Evolutionary conservation across 2,888 invertebrate species (phyloP).

Genomic region (Ophion slaviceki): DNA sequence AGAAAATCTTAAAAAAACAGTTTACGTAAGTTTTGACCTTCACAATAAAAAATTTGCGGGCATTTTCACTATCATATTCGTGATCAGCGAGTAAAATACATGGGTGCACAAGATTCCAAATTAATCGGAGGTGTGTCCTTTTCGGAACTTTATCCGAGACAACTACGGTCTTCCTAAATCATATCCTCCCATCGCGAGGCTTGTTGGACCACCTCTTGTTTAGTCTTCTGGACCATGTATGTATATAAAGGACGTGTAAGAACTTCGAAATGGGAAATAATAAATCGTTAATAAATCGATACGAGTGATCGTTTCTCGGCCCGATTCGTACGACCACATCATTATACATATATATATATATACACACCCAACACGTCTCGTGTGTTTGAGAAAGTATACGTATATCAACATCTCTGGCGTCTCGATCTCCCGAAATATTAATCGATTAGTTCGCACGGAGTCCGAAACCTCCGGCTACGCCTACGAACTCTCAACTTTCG

Average conservation of each 20-base stretch:
- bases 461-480: constrained; percentile 47
- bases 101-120: no score
- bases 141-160: no score
- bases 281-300: constrained; percentile 54
- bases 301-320: constrained; percentile 32
- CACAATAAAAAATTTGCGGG: no score
- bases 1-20: no score
- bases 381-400: constrained; percentile 10
- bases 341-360: constrained; percentile 2
- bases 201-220: not conserved
- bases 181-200: constrained; percentile 20
- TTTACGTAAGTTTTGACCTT: no score
- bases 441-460: constrained; percentile 55
- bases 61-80: no score
- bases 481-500: constrained; percentile 51
- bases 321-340: constrained; percentile 35
- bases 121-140: no score
- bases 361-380: constrained; percentile 29
- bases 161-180: constrained; percentile 7
- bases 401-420: constrained; percentile 29
- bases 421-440: constrained; percentile 56
- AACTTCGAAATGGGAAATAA: constrained; percentile 34
- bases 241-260: not conserved
- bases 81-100: no score
- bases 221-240: not conserved